Conservation (phyloP, 2,113 vertebrate genomes). For the Capreolus pygargus region DNA sequence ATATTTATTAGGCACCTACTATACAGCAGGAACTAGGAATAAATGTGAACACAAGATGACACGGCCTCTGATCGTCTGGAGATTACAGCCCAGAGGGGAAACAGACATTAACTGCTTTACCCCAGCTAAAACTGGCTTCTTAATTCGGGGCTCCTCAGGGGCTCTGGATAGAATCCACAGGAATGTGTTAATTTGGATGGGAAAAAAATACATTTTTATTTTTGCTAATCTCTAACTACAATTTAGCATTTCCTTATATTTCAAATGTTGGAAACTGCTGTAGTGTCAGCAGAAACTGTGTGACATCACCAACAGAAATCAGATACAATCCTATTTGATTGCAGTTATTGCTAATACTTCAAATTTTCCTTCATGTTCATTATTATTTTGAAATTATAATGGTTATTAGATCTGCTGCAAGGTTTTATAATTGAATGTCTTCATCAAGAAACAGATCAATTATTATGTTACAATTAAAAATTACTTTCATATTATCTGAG, state of each 20-base stretch:
- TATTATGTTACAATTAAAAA: not conserved
- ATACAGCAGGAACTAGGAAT: not conserved
- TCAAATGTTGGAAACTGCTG: not conserved
- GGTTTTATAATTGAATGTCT: not conserved
- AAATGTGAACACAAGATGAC: not conserved
- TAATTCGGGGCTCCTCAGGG: not conserved
- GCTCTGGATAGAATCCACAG: not conserved
- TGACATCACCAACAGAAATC: not conserved
- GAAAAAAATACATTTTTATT: not conserved
- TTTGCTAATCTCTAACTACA: not conserved
- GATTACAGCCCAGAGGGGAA: not conserved
- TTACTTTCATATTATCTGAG: not conserved
- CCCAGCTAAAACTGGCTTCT: not conserved
- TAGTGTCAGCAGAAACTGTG: too few species aligned
- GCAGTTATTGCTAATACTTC: not conserved
- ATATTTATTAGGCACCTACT: not conserved
- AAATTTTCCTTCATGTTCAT: not conserved
- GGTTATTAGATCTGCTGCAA: not conserved
- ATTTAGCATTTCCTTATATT: not conserved
- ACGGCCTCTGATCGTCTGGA: not conserved
- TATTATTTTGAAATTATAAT: not conserved
- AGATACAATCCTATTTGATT: not conserved
- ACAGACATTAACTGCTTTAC: not conserved
- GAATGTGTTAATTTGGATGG: not conserved
- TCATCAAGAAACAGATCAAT: not conserved